phyloP scores from a whole-genome alignment of 2,888 invertebrate species.

The Acanthopleura granulata region DNA sequence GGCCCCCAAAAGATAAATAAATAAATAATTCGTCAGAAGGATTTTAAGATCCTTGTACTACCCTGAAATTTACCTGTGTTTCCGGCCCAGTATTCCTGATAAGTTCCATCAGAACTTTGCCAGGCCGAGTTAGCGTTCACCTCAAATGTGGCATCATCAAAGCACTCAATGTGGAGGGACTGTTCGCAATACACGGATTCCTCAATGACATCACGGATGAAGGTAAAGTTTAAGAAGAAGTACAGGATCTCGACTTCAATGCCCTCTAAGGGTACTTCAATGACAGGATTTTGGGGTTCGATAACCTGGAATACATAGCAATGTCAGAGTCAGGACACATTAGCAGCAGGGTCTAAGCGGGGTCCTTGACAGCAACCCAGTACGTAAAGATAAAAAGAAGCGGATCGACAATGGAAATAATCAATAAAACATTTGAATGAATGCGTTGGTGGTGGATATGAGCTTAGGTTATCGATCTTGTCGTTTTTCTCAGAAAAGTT shows the following conservation, averaged over 20 bases:
- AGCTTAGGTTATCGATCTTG: no score
- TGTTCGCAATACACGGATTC: conserved; percentile 49
- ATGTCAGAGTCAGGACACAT: neutral
- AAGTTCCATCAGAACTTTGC: conserved; percentile 26
- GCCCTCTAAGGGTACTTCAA: conserved; percentile 14
- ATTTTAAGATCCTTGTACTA: no score
- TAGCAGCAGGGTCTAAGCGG: no score
- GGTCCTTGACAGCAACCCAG: no score
- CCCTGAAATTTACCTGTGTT: conserved; percentile 25
- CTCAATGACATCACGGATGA: conserved; percentile 29
- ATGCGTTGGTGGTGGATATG: no score
- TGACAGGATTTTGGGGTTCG: conserved; percentile 11
- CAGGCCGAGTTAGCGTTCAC: conserved; percentile 27
- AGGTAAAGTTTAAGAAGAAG: conserved; percentile 30
- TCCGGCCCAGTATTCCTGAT: conserved; percentile 30
- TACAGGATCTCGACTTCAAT: conserved; percentile 27
- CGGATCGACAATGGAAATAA: no score
- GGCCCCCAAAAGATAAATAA: no score
- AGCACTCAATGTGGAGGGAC: conserved; percentile 39
- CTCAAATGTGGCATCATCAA: conserved; percentile 26
- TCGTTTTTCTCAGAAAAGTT: no score
- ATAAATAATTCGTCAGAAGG: no score
- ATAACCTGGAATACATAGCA: conserved; percentile 21
- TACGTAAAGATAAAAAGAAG: no score
- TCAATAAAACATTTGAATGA: no score